Conservation (phyloP, 2,797 vertebrate genomes). For the Myotis findleyi region DNA sequence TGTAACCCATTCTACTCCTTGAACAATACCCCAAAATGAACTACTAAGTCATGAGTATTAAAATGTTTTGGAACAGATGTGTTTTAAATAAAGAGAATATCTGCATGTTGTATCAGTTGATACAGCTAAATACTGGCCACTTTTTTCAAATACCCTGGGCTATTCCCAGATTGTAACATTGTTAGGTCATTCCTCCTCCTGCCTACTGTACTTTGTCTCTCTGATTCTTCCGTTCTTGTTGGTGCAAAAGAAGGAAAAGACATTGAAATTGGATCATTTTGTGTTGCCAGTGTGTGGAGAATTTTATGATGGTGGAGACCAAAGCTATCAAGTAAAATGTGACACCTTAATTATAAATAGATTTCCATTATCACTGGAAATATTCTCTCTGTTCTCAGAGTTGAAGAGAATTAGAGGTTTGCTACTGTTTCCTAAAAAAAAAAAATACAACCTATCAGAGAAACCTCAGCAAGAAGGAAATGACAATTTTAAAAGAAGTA, state of each 20-base stretch:
- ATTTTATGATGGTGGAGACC: neutral
- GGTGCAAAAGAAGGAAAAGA: neutral
- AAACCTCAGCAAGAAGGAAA: constrained; percentile 16
- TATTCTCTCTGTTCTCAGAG: neutral
- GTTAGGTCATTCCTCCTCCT: neutral
- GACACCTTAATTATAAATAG: neutral
- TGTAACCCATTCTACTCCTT: neutral
- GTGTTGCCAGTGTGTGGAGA: neutral
- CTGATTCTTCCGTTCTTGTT: neutral
- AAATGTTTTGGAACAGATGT: constrained; percentile 42
- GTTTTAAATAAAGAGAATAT: constrained; percentile 57
- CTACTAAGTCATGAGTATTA: neutral
- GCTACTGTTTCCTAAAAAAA: neutral
- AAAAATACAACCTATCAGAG: neutral
- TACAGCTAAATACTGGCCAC: constrained; percentile 35
- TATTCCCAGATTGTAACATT: constrained; percentile 33
- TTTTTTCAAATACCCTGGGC: constrained; percentile 29
- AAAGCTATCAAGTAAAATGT: neutral
- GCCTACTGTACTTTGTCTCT: neutral
- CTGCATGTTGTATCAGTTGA: neutral
- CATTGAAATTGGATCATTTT: neutral
- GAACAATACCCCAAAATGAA: constrained; percentile 39
- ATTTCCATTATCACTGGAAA: constrained; percentile 24
- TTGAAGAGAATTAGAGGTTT: constrained; percentile 3
- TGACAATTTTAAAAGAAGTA: neutral